Evolutionary conservation across 2,888 invertebrate species (phyloP).

Genomic region (Sphaerophoria taeniata): DNA sequence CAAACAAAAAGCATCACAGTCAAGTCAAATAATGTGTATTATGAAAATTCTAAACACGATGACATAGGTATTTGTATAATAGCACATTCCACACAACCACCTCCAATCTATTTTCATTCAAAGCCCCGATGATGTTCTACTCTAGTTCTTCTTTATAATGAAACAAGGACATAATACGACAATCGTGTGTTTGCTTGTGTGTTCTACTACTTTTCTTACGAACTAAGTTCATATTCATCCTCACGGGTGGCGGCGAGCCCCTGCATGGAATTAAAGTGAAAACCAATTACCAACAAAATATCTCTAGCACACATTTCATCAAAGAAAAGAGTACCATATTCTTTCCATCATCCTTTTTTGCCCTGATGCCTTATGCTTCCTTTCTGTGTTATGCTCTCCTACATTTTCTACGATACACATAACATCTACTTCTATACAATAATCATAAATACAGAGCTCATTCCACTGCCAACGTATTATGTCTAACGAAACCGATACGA

Average conservation of each 20-base stretch:
- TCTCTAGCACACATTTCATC: conserved; percentile 37
- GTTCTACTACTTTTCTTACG: neutral
- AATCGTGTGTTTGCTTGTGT: neutral
- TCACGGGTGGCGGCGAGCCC: neutral
- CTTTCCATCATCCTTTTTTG: conserved; percentile 19
- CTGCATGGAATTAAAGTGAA: conserved; percentile 16
- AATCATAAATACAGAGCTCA: neutral
- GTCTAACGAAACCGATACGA: conserved; percentile 18
- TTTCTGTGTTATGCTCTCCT: neutral
- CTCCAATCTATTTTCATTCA: conserved; percentile 21
- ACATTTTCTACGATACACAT: neutral
- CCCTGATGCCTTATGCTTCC: neutral
- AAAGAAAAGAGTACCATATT: conserved; percentile 26
- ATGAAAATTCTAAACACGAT: neutral
- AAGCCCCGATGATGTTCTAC: neutral
- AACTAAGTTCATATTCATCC: neutral
- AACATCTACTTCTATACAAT: no score
- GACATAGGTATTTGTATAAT: neutral
- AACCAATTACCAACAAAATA: conserved; percentile 43
- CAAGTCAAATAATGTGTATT: neutral
- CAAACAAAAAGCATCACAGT: conserved; percentile 7
- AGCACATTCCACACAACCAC: neutral
- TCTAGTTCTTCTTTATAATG: neutral
- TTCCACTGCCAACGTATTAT: neutral
- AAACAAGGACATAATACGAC: neutral